Evolutionary conservation across 2,888 invertebrate genomes (phyloP), one percentile per base, ranked within the genome.

Genomic region (Atrina japonica): DNA sequence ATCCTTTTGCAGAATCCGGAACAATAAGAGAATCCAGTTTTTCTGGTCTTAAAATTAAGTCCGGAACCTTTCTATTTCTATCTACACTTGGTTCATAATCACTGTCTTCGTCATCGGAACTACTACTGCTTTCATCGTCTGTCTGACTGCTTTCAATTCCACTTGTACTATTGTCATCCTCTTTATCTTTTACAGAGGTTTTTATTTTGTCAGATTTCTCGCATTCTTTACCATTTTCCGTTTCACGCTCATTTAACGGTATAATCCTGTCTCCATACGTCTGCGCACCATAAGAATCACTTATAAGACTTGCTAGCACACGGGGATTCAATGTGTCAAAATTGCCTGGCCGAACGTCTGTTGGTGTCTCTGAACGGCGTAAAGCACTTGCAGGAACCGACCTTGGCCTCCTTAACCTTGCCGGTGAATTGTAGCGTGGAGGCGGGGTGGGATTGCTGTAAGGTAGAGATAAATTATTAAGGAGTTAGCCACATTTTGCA

Each of bases 1-100:
- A 80, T 61, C 87, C 86, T 27, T 80, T 76, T 47, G 79, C 78
- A 29, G 82, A 78, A 50, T 81, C 83, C 0, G 86, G 86, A n/a
- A 82, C 76, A 65, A 85, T 80, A 52, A 86, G 70, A 43, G 79
- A 76, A 73, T 88, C 88, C 49, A 84, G 69, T 68, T 81, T 82
- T 61, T 87, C 88, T 0, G 87, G 88, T 60, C 86, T 75, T 9
- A 88, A 77, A 70, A 82, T 76, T 6, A 86, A 66, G 18, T 82
- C 73, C 5, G 85, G 83, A 56, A 84, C 73, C 47, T 70, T 64
- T 9, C 80, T 71, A 27, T 70, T 70, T 18, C 73, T 56, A 61
- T 84, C 83, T 52, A 84, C 75, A 3, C 77, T 76, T 2, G 85
- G 85, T 70, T 86, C 84, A 47, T 66, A 80, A 66, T 83, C 83